Evolutionary conservation across 2,797 vertebrate genomes (phyloP), one percentile per base, ranked within the genome.

Genomic region (Spondyliosoma cantharus): DNA sequence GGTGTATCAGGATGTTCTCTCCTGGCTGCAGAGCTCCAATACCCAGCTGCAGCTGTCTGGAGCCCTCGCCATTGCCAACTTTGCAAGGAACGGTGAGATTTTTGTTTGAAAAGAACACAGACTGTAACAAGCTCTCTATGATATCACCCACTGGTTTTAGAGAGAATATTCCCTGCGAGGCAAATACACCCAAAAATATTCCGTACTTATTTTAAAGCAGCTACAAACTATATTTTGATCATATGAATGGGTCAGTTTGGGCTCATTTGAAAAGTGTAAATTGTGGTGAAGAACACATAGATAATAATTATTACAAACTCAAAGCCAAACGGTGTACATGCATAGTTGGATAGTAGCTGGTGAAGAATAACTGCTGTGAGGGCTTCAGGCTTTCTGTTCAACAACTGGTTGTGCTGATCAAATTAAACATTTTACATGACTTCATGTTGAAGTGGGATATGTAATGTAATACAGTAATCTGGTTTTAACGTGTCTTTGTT

Each of bases 11-110:
- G 94, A 95, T 2, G 88, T 88, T 22, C 83, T 94, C 52, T 92
- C 84, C n/a, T 95, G 94, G 93, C 92, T 95, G 43, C 93, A 93
- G 86, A 94, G 93, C 65, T 85, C 90, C 82, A 94, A 95, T 85
- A 91, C 79, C 0, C 95, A 96, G 78, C 89, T 95, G 80, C 94
- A 96, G 84, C 90, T 96, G n/a, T 94, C 92, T 0, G 93, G 89
- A 52, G 91, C 93, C 1, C 90, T 89, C 2, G 93, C 92, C 74
- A 91, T 93, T 16, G 93, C 93, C 83, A 95, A 96, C 91, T 96
- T 96, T 19, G 95, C 93, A 75, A 93, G 95, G 71, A 95, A 95
- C 3, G 82, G 93, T 95, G 82, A 91, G 78, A 60, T 13, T 5
- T 13, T 46, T 29, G 42, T 60, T n/a, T 50, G 15, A 13, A 48